Evolutionary conservation across 2,113 vertebrate genomes (phyloP).

Genomic region (Centrocercus urophasianus): DNA sequence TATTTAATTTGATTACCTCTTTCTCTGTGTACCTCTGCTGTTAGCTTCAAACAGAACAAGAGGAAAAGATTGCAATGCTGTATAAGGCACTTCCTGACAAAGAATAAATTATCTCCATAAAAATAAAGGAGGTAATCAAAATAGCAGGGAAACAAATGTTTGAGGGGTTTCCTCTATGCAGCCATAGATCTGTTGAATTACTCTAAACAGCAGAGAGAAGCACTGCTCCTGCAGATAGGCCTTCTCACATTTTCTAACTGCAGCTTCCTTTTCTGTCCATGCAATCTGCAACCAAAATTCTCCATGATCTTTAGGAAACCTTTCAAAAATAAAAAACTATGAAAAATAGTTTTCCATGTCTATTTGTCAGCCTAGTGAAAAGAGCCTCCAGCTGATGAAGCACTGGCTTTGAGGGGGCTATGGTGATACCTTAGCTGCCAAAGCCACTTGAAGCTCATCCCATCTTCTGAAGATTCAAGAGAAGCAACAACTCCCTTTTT

Average conservation of each 20-base stretch:
- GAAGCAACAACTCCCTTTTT: not conserved
- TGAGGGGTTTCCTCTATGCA: not conserved
- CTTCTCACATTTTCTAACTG: not conserved
- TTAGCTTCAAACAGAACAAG: not conserved
- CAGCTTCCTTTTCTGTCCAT: not conserved
- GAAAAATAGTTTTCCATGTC: not conserved
- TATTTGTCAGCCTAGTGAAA: not conserved
- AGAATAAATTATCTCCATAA: not conserved
- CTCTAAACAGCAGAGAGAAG: not conserved
- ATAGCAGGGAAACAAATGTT: not conserved
- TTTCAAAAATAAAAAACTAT: not conserved
- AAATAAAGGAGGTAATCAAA: slow-evolving; percentile 35
- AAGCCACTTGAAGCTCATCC: not conserved
- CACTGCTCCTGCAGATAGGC: not conserved
- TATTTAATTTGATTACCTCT: slow-evolving; percentile 12
- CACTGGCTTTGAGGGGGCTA: not conserved
- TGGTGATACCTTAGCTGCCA: not conserved
- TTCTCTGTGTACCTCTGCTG: not conserved
- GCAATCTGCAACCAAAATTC: not conserved
- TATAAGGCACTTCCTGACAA: not conserved
- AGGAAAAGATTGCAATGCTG: not conserved
- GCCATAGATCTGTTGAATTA: not conserved
- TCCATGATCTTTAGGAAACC: not conserved
- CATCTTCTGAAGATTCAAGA: not conserved
- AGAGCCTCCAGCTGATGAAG: not conserved